A percentile compares a stretch with the other conserved stretches of the same genome.
Conservation (phyloP, 2,888 invertebrate species). For the Euplagia quadripunctaria region DNA sequence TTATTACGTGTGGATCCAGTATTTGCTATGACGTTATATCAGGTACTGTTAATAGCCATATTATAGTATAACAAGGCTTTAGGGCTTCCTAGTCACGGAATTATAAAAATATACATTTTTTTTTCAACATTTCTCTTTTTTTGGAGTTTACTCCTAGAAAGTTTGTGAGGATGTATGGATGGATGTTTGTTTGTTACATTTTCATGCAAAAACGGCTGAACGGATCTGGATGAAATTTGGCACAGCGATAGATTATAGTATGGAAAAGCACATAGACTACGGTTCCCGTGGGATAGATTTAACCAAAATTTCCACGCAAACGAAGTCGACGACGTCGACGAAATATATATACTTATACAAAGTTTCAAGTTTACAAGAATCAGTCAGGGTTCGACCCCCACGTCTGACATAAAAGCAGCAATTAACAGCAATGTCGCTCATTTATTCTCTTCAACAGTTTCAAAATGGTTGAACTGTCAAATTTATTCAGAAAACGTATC, state of each 20-base stretch:
- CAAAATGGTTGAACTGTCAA: constrained; percentile 25
- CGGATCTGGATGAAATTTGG: too few species aligned
- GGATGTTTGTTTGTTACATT: too few species aligned
- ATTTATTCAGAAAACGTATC: constrained; percentile 35
- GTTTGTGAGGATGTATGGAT: too few species aligned
- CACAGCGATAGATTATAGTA: too few species aligned
- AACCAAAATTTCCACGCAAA: too few species aligned
- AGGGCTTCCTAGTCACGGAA: neutral
- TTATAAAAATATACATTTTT: neutral
- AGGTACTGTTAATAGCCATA: neutral
- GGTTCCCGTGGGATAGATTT: too few species aligned
- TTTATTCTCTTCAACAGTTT: constrained; percentile 22
- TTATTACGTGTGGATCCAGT: constrained; percentile 58
- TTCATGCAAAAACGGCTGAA: too few species aligned
- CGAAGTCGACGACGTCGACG: too few species aligned
- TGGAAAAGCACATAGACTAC: too few species aligned
- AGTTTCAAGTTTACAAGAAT: too few species aligned
- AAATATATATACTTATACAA: neutral
- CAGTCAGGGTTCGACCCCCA: neutral
- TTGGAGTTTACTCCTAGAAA: too few species aligned
- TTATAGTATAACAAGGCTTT: neutral
- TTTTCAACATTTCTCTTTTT: too few species aligned
- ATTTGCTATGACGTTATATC: neutral
- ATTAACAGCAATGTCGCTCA: constrained; percentile 15
- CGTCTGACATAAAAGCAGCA: constrained; percentile 6